These are phyloP conservation scores for Drosophila anomalata DNA, from an alignment of 2,888 invertebrate genomes.

Conservation along the genomic window DNA sequence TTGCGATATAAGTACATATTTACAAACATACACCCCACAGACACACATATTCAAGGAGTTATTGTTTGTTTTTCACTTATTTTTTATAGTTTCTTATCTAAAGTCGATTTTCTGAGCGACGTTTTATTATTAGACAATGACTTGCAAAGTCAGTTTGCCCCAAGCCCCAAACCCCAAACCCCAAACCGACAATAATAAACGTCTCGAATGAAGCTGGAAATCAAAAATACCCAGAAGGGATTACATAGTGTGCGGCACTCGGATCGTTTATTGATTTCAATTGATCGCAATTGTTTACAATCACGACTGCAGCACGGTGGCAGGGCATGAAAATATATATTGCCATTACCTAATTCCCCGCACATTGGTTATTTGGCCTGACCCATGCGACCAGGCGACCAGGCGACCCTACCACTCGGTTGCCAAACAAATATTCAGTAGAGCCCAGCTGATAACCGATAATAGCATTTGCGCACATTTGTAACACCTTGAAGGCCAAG, in stretches of 20 bases:
- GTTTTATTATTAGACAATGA: conserved; percentile 64
- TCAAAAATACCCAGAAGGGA: conserved; percentile 46
- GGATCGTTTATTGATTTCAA: conserved; percentile 69
- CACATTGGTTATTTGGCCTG: conserved; percentile 28
- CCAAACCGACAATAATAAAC: conserved; percentile 4
- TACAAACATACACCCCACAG: conserved; percentile 33
- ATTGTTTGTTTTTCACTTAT: conserved; percentile 3
- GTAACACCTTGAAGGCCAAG: conserved; percentile 61
- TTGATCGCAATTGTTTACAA: conserved; percentile 58
- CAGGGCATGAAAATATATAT: conserved; percentile 30
- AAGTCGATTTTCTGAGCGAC: conserved; percentile 57
- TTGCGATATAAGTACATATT: conserved; percentile 59
- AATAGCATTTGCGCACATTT: conserved; percentile 47
- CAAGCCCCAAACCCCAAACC: not conserved
- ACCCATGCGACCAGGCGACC: conserved; percentile 14
- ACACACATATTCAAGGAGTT: conserved; percentile 27
- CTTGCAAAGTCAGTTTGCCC: conserved; percentile 21
- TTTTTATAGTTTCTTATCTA: conserved; percentile 55
- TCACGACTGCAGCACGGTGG: conserved; percentile 30
- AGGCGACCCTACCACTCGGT: conserved; percentile 10
- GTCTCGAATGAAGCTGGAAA: conserved; percentile 4
- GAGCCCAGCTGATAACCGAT: conserved; percentile 33
- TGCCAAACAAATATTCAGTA: conserved; percentile 39
- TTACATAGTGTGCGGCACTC: conserved; percentile 42
- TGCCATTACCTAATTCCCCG: conserved; percentile 24